phyloP scores from a whole-genome alignment of 2,888 invertebrate genomes.

The Hirudinaria manillensis region DNA sequence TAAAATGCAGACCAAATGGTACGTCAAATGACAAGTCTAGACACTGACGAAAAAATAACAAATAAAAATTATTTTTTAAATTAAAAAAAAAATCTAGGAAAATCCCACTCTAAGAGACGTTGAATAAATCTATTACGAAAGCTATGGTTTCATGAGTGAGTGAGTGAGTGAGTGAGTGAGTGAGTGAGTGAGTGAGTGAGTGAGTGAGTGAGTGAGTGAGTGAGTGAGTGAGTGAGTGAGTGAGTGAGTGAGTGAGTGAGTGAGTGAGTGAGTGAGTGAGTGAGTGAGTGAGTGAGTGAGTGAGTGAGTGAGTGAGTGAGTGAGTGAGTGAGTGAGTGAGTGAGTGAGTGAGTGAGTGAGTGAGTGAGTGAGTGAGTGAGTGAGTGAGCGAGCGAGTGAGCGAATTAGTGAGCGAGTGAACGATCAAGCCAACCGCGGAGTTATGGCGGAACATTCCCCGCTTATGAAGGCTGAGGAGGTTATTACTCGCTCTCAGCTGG shows the following conservation, averaged over 20 bases:
- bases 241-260: constrained; percentile 1
- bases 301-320: constrained; percentile 15
- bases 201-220: constrained; percentile 14
- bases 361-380: constrained; percentile 11
- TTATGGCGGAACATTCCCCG: too few species aligned
- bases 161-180: constrained; percentile 13
- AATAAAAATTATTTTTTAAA: too few species aligned
- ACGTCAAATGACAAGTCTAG: background rate
- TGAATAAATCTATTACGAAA: too few species aligned
- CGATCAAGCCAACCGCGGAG: background rate
- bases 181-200: constrained; percentile 11
- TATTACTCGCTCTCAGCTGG: background rate
- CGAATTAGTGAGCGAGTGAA: background rate
- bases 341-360: constrained; percentile 14
- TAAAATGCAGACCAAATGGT: background rate
- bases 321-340: constrained; percentile 11
- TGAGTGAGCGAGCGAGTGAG: background rate
- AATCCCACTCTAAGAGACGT: too few species aligned
- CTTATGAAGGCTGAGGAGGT: too few species aligned
- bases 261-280: constrained; percentile 13
- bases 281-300: background rate
- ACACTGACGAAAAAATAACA: too few species aligned
- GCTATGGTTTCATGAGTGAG: background rate
- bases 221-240: constrained; percentile 6
- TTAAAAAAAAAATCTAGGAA: too few species aligned